phyloP scores from a whole-genome alignment of 2,113 vertebrate species.

The Athene noctua region DNA sequence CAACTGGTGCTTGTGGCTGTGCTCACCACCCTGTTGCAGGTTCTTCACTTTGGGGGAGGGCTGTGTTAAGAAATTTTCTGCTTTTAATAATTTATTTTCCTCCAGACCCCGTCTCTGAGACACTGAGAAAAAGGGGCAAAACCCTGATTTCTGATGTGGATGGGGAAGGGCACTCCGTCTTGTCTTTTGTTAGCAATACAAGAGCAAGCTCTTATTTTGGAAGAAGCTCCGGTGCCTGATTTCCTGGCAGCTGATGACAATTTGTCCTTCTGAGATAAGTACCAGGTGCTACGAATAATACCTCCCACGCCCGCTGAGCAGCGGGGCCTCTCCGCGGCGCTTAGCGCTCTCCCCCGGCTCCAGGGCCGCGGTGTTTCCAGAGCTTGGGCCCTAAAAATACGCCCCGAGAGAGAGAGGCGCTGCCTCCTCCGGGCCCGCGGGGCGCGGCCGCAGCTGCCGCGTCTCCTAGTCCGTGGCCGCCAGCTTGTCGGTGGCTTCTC shows the following conservation, averaged over 20 bases:
- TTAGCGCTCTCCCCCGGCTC: not conserved
- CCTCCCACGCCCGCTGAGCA: not conserved
- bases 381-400: not conserved
- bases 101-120: not conserved
- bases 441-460: accelerated
- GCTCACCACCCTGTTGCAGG: accelerated
- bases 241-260: not conserved
- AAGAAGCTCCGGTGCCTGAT: not conserved
- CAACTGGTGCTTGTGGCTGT: accelerated
- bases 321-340: accelerated
- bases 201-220: not conserved
- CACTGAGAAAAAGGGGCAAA: not conserved
- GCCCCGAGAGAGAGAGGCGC: accelerated
- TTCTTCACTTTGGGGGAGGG: not conserved
- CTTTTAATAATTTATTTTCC: not conserved
- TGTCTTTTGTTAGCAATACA: not conserved
- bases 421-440: no score
- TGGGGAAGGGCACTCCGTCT: not conserved
- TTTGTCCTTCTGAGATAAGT: not conserved
- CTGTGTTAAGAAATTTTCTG: not conserved
- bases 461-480: accelerated
- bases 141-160: not conserved
- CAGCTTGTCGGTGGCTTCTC: accelerated
- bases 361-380: not conserved
- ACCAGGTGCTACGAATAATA: not conserved